Evolutionary conservation across 2,797 vertebrate genomes (phyloP), one percentile per base, ranked within the genome.

Genomic region (Enteromius fasciolatus): DNA sequence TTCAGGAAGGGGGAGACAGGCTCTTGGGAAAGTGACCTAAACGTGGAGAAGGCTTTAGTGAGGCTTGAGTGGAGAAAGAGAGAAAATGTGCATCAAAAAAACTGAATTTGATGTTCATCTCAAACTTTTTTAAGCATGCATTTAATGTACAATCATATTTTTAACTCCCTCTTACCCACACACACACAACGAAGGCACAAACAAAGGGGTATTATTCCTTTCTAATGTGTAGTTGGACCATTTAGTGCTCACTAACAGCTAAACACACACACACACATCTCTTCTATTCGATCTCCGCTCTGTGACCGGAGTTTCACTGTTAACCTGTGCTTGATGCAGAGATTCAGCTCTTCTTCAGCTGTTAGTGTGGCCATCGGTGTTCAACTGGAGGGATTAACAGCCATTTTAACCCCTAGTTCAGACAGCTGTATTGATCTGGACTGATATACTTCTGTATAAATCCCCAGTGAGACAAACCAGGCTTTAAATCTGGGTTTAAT

Each of bases 21-120:
- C 95, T 95, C 95, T 95, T 96, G 95, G 95, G 95, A 95, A 96
- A 96, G 95, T 95, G 95, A 96, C 95, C 95, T 95, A 96, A 96
- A 86, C 74, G 76, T 84, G 76, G 93, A 94, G 93, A 93, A 94
- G 93, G 94, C 95, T 95, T 96, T 95, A 95, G 94, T 95, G 94
- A 95, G 95, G 94, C 95, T 95, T 95, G 94, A 96, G 94, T 93
- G 95, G 73, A 80, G 80, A 86, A 59, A 76, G 48, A 66, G 76
- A 81, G 79, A 76, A 66, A 76, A 66, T 33, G 12, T 66, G 41
- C 28, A 66, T 66, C 44, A 28, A n/a, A 64, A 14, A 33, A 20
- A 5, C 17, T 11, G 9, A 50, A 20, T 72, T 80, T 63, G 41
- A 36, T 68, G 77, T 25, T 69, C 28, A 10, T 57, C 48, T 52